Base-by-base conservation (phyloP, 2,888 invertebrate species). In the Fragum sueziense region DNA sequence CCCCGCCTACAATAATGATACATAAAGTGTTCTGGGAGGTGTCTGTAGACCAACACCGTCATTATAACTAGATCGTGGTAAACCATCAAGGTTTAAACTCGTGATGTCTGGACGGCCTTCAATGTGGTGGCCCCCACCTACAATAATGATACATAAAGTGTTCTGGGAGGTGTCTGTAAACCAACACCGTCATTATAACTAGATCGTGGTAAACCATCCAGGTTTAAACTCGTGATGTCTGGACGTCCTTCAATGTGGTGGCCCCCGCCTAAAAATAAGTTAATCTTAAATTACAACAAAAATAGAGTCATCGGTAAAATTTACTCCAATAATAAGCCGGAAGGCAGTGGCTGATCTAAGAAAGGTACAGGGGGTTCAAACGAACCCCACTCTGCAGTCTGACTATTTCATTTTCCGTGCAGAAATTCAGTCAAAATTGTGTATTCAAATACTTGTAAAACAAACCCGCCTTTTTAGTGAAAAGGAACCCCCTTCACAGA, bases 121-220 rank as follows among this genome's bases (percentile, higher is more conserved):
- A 25, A 92, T 86, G 75, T 90, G 89, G 47, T 88, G 86, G 31
- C 91, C 89, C 31, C 90, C 90, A 70, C 91, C 92, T 92, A 71
- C 6, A 93, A 29, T 20, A 61, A n/a, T n/a, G n/a, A n/a, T n/a
- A n/a, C n/a, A n/a, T n/a, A n/a, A n/a, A 98, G 95, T 27, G 96
- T 96, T 88, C 97, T 95, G 17, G 98, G 98, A 6, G 98, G 98
- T 27, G 98, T 98, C 94, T 96, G 95, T 67, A 98, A 97, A 84
- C 97, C 95, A 70, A 97, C 95, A 29, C 61, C 22, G 11, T 70
- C 76, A 25, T 61, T 14, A 31, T 65, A 68, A 14, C 25, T 31
- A 4, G 31, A 47, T 34, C 65, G 29, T 0, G 80, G 85, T 9
- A 75, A 62, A 0, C 72, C 68, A 20, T 86, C 87, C 69, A 91